Percentiles rank a stretch among this genome's conserved stretches.
Evolutionary conservation across 2,888 invertebrate genomes (phyloP).

Genomic region (Galerucella pusilla): DNA sequence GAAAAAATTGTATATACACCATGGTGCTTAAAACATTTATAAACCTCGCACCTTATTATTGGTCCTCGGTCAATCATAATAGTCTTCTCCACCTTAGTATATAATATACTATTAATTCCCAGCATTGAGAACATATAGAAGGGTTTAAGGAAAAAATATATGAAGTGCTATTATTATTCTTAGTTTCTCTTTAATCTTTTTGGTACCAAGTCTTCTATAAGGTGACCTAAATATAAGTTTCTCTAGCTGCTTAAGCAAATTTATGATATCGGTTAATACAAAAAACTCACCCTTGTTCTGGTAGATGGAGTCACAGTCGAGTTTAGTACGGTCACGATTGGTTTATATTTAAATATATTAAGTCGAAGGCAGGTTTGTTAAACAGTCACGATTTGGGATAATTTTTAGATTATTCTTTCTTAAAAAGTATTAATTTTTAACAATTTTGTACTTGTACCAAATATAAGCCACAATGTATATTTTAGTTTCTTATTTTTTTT

Average conservation of each 20-base stretch:
- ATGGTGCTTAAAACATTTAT: no score
- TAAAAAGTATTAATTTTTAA: constrained; percentile 52
- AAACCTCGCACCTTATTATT: no score
- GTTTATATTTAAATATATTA: constrained; percentile 30
- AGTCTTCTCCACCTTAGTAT: no score
- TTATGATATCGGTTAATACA: neutral
- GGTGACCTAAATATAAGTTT: neutral
- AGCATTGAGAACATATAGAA: no score
- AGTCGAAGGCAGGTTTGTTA: constrained; percentile 44
- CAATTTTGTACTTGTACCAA: constrained; percentile 59
- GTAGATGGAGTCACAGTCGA: constrained; percentile 33
- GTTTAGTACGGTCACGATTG: constrained; percentile 39
- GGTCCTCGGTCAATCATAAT: no score
- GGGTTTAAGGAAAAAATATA: no score
- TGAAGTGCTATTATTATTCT: no score
- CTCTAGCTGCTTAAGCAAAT: neutral
- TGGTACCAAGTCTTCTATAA: no score
- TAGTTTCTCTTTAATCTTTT: no score
- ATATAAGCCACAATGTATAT: constrained; percentile 58
- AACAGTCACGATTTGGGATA: constrained; percentile 53
- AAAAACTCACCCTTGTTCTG: constrained; percentile 41
- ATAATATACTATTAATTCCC: no score
- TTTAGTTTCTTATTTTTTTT: constrained; percentile 53
- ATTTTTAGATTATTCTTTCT: constrained; percentile 50
- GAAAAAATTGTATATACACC: no score